Percentiles rank a stretch among this genome's conserved stretches.
These are phyloP conservation scores for Brachyalestes nurse DNA, from an alignment of 2,797 vertebrate species.

Conservation along the genomic window DNA sequence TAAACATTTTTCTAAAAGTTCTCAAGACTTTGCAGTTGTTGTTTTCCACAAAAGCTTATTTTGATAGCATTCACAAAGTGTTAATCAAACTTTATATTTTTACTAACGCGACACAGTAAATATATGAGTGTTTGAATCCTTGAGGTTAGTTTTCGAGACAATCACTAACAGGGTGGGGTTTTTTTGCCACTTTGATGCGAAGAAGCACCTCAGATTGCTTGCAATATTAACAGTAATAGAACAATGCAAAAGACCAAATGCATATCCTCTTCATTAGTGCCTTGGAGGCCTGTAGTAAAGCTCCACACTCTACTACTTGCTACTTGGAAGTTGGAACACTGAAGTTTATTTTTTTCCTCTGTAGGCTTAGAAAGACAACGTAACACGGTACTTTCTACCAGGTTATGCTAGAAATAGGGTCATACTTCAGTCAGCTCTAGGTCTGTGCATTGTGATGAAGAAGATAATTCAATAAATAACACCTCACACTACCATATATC, in stretches of 20 bases:
- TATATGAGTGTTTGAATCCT: slow-evolving; percentile 25
- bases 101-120: slow-evolving; percentile 35
- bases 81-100: slow-evolving; percentile 47
- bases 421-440: background rate
- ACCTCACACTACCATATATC: background rate
- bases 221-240: slow-evolving; percentile 29
- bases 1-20: slow-evolving; percentile 46
- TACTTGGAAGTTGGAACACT: slow-evolving; percentile 41
- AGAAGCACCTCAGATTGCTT: slow-evolving; percentile 16
- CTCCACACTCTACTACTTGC: slow-evolving; percentile 31
- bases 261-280: slow-evolving; percentile 47
- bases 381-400: slow-evolving; percentile 17
- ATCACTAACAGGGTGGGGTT: slow-evolving; percentile 48
- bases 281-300: slow-evolving; percentile 46
- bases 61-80: slow-evolving; percentile 32
- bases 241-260: slow-evolving; percentile 47
- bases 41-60: slow-evolving; percentile 32
- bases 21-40: slow-evolving; percentile 25
- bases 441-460: background rate
- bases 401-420: background rate
- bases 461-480: background rate
- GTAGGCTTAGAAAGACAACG: slow-evolving; percentile 1
- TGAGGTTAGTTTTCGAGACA: slow-evolving; percentile 47
- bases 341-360: slow-evolving; percentile 28
- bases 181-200: slow-evolving; percentile 27